Conservation (phyloP, 2,888 invertebrate species). For the Drosophila sordidapex region DNA sequence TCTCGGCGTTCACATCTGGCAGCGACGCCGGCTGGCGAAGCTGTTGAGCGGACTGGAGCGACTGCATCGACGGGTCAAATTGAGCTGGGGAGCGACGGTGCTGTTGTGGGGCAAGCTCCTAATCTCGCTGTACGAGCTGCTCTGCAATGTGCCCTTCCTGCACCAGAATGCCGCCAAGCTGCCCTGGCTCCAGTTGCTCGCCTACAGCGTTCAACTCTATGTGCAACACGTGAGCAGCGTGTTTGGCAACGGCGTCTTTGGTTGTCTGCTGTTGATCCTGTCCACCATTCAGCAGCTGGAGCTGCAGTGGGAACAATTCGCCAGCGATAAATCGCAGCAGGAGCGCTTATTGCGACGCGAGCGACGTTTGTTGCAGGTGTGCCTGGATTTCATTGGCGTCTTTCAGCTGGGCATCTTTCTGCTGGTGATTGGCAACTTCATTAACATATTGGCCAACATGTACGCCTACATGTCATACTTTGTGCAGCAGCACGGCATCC, state of each 20-base stretch:
- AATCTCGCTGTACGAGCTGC: conserved; percentile 69
- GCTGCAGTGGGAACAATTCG: conserved; percentile 31
- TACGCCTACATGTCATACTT: conserved; percentile 81
- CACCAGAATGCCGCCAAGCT: conserved; percentile 53
- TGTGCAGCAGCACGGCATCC: conserved; percentile 66
- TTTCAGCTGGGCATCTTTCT: conserved; percentile 77
- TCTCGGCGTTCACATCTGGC: conserved; percentile 50
- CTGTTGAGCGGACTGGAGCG: conserved; percentile 43
- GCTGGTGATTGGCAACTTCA: conserved; percentile 70
- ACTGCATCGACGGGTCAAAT: conserved; percentile 22
- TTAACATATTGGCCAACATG: conserved; percentile 79
- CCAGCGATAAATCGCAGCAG: not conserved
- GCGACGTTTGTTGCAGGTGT: conserved; percentile 45
- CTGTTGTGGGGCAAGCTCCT: conserved; percentile 70
- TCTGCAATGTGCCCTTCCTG: conserved; percentile 77
- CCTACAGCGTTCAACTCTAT: conserved; percentile 72
- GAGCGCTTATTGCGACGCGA: conserved; percentile 50
- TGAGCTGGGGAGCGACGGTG: conserved; percentile 48
- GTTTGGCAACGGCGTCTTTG: conserved; percentile 72
- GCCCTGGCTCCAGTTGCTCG: conserved; percentile 57
- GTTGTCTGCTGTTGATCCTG: conserved; percentile 64
- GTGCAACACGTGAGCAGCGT: conserved; percentile 74
- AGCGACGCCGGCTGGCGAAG: conserved; percentile 44
- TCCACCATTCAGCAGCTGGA: conserved; percentile 65
- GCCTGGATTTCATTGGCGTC: conserved; percentile 42